These are phyloP conservation scores for Ylistrum balloti DNA, from an alignment of 1,140 invertebrate genomes.

Conservation along the genomic window DNA sequence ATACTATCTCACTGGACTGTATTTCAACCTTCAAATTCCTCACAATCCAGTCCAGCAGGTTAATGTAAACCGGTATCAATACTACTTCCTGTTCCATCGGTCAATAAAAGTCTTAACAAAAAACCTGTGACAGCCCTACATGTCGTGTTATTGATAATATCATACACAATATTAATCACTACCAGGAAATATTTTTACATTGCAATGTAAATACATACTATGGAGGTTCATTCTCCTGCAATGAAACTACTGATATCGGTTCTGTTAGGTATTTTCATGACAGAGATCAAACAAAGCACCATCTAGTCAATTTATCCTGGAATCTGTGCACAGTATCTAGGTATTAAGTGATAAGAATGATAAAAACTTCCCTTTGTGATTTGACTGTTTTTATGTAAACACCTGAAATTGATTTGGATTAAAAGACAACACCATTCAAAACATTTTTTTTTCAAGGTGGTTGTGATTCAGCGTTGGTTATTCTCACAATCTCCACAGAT, in stretches of 20 bases:
- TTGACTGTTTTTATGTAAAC: conserved; percentile 11
- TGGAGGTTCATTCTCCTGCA: neutral
- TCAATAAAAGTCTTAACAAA: neutral
- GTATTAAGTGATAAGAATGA: neutral
- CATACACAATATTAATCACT: neutral
- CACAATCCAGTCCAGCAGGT: no score
- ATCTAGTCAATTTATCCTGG: neutral
- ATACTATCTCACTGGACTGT: no score
- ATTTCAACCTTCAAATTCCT: no score
- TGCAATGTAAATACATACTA: neutral
- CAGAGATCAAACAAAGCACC: neutral
- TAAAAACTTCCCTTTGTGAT: conserved; percentile 9
- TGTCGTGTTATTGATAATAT: neutral
- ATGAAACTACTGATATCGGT: neutral
- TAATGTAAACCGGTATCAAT: neutral
- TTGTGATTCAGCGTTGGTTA: neutral
- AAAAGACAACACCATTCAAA: neutral
- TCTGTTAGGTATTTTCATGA: neutral
- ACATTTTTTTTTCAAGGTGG: neutral
- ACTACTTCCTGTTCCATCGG: neutral
- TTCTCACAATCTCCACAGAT: conserved; percentile 1
- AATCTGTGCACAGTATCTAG: neutral
- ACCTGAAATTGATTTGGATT: conserved; percentile 10
- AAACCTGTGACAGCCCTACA: neutral
- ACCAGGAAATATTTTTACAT: neutral